These are phyloP conservation scores for Hylomyscus alleni DNA, from an alignment of 2,797 vertebrate species.

Conservation along the genomic window DNA sequence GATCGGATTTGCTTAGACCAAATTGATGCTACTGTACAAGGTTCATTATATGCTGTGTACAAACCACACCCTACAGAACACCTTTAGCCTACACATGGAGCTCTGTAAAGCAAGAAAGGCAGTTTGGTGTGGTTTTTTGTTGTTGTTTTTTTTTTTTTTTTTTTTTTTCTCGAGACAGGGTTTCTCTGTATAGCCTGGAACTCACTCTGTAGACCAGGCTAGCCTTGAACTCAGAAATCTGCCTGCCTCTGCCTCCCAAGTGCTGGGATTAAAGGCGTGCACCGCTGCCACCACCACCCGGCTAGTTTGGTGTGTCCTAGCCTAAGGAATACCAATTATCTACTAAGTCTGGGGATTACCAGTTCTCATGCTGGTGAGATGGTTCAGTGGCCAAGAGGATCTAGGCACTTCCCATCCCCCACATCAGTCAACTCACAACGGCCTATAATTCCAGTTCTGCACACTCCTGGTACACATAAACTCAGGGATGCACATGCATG, in stretches of 20 bases:
- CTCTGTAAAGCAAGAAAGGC: slow-evolving; percentile 13
- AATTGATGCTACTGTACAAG: not conserved
- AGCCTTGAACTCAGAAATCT: too few relatives aligned
- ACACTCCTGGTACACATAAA: not conserved
- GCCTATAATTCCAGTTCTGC: not conserved
- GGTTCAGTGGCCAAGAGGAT: not conserved
- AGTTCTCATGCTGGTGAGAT: not conserved
- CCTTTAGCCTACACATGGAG: not conserved
- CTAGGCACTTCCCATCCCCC: not conserved
- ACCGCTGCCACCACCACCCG: too few relatives aligned
- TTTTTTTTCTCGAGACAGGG: too few relatives aligned
- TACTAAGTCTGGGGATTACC: slow-evolving; percentile 23
- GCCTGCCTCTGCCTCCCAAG: too few relatives aligned
- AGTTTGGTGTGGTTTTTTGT: too few relatives aligned
- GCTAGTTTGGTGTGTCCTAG: too few relatives aligned
- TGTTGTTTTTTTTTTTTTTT: too few relatives aligned
- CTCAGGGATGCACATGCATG: not conserved
- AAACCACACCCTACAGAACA: not conserved
- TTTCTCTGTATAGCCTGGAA: too few relatives aligned
- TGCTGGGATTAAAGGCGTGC: too few relatives aligned
- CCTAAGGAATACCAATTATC: not conserved
- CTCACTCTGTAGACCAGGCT: too few relatives aligned
- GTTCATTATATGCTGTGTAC: slow-evolving; percentile 46
- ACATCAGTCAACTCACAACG: not conserved
- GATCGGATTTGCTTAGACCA: not conserved